Percentiles rank a stretch among this genome's conserved stretches.
phyloP scores from a whole-genome alignment of 2,113 vertebrate genomes.

The Haliaeetus leucogaster region DNA sequence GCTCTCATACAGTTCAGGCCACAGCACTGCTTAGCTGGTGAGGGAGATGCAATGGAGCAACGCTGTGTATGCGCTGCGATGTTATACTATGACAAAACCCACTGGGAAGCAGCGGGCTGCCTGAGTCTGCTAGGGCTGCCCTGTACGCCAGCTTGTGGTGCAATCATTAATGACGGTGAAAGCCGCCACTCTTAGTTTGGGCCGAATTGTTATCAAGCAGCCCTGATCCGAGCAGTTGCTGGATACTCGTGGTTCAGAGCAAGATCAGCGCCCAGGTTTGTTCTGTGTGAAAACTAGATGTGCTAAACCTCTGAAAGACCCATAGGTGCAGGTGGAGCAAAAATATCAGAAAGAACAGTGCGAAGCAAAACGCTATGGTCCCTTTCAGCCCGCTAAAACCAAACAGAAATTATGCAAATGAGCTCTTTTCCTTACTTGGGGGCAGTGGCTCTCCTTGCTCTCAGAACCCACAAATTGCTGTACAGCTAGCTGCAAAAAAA shows the following conservation, averaged over 20 bases:
- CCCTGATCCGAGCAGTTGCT: background rate
- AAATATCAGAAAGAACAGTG: background rate
- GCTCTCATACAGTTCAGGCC: background rate
- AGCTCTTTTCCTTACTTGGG: background rate
- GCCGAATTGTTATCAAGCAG: background rate
- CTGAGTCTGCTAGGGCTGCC: background rate
- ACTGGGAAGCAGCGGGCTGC: background rate
- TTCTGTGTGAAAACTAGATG: background rate
- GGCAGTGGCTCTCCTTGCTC: background rate
- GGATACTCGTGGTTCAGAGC: background rate
- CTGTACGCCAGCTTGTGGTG: rapidly evolving
- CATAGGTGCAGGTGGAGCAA: background rate
- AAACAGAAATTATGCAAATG: background rate
- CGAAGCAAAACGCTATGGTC: background rate
- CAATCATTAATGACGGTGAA: background rate
- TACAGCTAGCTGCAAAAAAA: background rate
- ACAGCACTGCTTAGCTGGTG: background rate
- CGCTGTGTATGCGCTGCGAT: rapidly evolving
- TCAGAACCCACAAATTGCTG: background rate
- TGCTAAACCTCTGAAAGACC: background rate
- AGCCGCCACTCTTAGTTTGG: background rate
- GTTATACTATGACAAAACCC: background rate
- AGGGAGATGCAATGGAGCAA: background rate
- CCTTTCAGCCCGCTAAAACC: background rate
- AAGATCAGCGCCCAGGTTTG: background rate